These are phyloP conservation scores for Syncerus caffer DNA, from an alignment of 2,797 vertebrate genomes.

Conservation along the genomic window DNA sequence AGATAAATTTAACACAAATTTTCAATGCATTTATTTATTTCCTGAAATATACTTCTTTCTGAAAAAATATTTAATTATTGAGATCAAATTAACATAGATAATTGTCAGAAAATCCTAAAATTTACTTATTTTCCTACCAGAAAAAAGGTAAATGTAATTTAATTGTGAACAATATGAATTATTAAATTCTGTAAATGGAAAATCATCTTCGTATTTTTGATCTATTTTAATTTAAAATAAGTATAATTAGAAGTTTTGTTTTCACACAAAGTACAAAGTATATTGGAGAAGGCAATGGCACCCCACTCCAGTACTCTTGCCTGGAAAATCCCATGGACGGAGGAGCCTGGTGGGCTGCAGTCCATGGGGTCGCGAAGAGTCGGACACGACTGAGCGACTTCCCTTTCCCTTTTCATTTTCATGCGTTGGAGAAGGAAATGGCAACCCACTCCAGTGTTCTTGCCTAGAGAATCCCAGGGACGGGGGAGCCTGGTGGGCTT, in stretches of 20 bases:
- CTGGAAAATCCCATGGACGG: too few relatives aligned
- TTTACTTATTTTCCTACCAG: background rate
- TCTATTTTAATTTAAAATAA: slow-evolving; percentile 4
- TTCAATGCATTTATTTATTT: background rate
- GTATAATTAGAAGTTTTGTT: background rate
- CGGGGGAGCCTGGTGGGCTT: too few relatives aligned
- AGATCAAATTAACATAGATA: background rate
- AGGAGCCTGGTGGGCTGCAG: too few relatives aligned
- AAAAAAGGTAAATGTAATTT: background rate
- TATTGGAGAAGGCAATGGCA: too few relatives aligned
- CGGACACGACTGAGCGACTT: rapidly evolving
- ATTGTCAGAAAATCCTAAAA: background rate
- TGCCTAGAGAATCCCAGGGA: too few relatives aligned
- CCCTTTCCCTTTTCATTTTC: too few relatives aligned
- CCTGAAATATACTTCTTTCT: background rate
- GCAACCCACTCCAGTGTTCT: too few relatives aligned
- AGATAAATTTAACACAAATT: slow-evolving; percentile 2
- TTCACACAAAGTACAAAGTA: background rate
- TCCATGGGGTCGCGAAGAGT: too few relatives aligned
- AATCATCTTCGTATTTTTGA: background rate
- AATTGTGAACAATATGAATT: background rate
- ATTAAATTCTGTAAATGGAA: background rate
- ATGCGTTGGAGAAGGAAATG: too few relatives aligned
- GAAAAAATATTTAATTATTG: background rate
- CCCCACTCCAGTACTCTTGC: too few relatives aligned